Conservation (phyloP, 2,113 vertebrate genomes). For the Pica pica region DNA sequence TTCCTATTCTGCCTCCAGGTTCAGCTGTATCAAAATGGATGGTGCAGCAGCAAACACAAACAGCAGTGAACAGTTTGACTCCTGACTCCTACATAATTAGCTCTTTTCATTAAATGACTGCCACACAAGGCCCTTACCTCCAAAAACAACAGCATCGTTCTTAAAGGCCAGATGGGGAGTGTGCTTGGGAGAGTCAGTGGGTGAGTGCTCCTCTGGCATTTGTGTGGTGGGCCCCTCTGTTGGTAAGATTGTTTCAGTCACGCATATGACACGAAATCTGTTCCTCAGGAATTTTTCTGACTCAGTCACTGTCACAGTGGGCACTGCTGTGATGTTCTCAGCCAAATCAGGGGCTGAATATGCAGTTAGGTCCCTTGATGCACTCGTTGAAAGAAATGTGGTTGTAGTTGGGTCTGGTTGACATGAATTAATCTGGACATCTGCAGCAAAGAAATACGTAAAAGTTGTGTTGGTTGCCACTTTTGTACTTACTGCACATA, state of each 20-base stretch:
- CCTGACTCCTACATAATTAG: neutral
- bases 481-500: neutral
- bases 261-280: slow-evolving; percentile 26
- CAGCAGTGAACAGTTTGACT: neutral
- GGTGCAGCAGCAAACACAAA: neutral
- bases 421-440: slow-evolving; percentile 71
- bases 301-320: neutral
- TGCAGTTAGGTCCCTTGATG: neutral
- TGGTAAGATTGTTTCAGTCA: slow-evolving; percentile 51
- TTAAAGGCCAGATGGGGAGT: slow-evolving; percentile 17
- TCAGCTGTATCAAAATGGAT: neutral
- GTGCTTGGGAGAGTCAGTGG: neutral
- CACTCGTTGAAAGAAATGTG: neutral
- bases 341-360: neutral
- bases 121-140: slow-evolving; percentile 60
- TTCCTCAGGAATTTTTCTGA: neutral
- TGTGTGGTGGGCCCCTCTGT: slow-evolving; percentile 12
- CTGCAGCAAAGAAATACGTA: slow-evolving; percentile 29
- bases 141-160: slow-evolving; percentile 66
- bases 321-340: neutral
- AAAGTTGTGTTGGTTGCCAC: neutral
- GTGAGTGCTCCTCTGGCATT: neutral
- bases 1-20: neutral
- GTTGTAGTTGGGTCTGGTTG: slow-evolving; percentile 50
- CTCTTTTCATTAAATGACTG: neutral